phyloP scores from a whole-genome alignment of 2,888 invertebrate species.

The Monopis laevigella region DNA sequence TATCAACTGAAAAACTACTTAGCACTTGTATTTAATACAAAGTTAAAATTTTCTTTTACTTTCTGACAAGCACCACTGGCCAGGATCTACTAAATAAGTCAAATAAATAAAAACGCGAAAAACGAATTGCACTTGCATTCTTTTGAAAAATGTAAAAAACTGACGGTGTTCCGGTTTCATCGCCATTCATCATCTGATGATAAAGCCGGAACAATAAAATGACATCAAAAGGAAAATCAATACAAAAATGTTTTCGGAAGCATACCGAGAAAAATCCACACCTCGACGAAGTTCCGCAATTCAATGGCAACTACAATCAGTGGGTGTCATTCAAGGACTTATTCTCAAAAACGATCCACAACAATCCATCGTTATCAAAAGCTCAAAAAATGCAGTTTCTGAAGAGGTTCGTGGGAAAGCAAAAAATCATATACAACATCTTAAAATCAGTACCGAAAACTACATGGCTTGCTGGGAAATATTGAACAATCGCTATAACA shows the following conservation, averaged over 20 bases:
- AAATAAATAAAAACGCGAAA: no score
- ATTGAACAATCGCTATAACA: constrained; percentile 20
- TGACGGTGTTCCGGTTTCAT: no score
- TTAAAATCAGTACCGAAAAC: constrained; percentile 20
- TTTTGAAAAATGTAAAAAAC: no score
- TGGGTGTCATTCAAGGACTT: constrained; percentile 20
- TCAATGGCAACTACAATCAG: constrained; percentile 19
- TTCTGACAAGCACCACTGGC: no score
- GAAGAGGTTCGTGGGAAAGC: constrained; percentile 20
- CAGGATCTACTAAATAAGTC: no score
- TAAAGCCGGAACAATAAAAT: no score
- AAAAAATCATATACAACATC: constrained; percentile 22
- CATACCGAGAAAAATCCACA: constrained; percentile 12
- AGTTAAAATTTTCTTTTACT: no score
- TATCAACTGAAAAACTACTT: no score
- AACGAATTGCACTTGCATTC: no score
- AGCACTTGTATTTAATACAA: no score
- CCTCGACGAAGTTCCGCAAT: constrained; percentile 18
- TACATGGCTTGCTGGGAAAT: constrained; percentile 21
- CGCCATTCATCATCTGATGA: no score
- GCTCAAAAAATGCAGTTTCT: constrained; percentile 23
- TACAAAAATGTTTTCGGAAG: constrained; percentile 6
- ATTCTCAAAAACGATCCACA: constrained; percentile 21
- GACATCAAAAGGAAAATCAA: no score
- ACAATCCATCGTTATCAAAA: constrained; percentile 17